Percentiles rank a stretch among this genome's conserved stretches.
Conservation (phyloP, 2,888 invertebrate species). For the Taenaris catops region DNA sequence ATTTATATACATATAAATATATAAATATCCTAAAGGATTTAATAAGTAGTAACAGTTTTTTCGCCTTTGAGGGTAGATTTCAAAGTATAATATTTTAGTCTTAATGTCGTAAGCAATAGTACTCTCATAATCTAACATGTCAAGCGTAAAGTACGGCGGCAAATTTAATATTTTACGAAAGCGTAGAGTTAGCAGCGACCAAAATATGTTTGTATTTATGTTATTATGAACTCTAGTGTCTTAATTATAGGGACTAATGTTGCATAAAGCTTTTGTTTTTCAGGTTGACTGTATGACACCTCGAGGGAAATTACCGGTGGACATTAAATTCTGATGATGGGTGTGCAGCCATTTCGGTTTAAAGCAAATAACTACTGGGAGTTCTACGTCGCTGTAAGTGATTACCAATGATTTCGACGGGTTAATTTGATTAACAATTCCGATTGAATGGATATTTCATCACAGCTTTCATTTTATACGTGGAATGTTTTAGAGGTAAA, state of each 20-base stretch:
- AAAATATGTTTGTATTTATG: not conserved
- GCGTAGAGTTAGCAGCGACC: conserved; percentile 21
- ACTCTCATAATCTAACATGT: conserved; percentile 43
- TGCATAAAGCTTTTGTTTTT: not conserved
- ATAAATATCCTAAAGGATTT: too few species aligned
- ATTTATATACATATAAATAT: too few species aligned
- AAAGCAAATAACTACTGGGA: conserved; percentile 22
- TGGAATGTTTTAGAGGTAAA: too few species aligned
- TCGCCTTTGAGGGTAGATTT: too few species aligned
- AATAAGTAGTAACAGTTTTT: too few species aligned
- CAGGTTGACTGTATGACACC: conserved; percentile 24
- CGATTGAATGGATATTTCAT: too few species aligned
- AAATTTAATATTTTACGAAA: conserved; percentile 59
- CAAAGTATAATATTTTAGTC: not conserved
- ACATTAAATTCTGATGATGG: conserved; percentile 58
- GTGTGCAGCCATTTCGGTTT: conserved; percentile 21
- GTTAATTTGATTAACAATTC: conserved; percentile 15
- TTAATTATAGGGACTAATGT: not conserved
- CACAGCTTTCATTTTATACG: not conserved
- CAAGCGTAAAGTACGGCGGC: conserved; percentile 49
- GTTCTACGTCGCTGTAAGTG: conserved; percentile 25
- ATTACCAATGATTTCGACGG: conserved; percentile 23
- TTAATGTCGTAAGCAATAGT: not conserved
- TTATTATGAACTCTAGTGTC: conserved; percentile 9
- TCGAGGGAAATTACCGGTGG: conserved; percentile 55